Evolutionary conservation across 2,888 invertebrate genomes (phyloP), one percentile per base, ranked within the genome.

Genomic region (Amphipoea lucens): DNA sequence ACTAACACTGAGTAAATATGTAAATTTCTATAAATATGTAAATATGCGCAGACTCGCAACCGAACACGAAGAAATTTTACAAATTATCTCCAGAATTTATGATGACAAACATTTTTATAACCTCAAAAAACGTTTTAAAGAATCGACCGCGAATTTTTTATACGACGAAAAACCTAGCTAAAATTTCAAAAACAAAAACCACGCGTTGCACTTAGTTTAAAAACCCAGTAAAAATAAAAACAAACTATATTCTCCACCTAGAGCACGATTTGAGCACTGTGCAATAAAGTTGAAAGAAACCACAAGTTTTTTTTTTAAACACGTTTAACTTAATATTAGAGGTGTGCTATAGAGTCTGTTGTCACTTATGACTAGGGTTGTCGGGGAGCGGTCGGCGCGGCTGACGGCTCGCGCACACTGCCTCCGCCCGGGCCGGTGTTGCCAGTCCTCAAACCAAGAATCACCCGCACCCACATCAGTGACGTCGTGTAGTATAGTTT

Each of bases 391-490:
- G 92, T 93, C 93, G 94, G 93, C 93, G 93, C 95, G 94, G 94
- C 90, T 82, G 91, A 87, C 90, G 92, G 90, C 94, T 95, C 96
- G 96, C 96, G 96, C 95, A 95, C 92, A 96, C 96, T 96, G 96
- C 93, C 96, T 95, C 93, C 94, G 95, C 96, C 96, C 96, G 96
- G 96, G 96, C 90, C 76, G 68, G 93, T 92, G 95, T 95, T 96
- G 93, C 95, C 95, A 92, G 86, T 84, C 82, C 78, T 82, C 86
- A 92, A 63, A 48, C 40, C 14, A 48, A 57, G 23, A 80, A 83
- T n/a, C 78, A 86, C 85, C 84, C 81, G 76, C 84, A 79, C 70
- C 77, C 63, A 75, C 36, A 36, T 69, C 73, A 54, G 60, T 62
- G 65, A 70, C 76, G 69, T 69, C 68, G 62, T 78, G 82, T 86